Percentiles rank a stretch among this genome's conserved stretches.
Evolutionary conservation across 2,888 invertebrate genomes (phyloP).

Genomic region (Brachypalpus laphriformis): DNA sequence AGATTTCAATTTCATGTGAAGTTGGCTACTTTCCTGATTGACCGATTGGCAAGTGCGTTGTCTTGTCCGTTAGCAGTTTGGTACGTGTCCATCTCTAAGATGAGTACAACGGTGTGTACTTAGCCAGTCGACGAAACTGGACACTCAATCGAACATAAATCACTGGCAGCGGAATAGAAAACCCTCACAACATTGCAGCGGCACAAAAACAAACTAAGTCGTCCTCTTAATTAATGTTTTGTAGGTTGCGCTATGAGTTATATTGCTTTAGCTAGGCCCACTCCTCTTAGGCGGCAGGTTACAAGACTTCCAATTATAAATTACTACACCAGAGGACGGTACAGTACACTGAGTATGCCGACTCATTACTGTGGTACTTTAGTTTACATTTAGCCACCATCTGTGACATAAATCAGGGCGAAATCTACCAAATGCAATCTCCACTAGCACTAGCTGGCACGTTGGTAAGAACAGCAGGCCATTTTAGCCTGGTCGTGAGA

Average conservation of each 20-base stretch:
- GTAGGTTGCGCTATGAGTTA: conserved; percentile 29
- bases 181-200: background rate
- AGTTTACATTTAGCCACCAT: conserved; percentile 65
- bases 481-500: conserved; percentile 60
- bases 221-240: conserved; percentile 39
- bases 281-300: conserved; percentile 5
- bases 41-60: conserved; percentile 38
- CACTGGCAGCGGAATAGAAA: conserved; percentile 9
- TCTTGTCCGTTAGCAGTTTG: background rate
- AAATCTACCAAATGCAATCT: conserved; percentile 66
- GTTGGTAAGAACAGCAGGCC: conserved; percentile 57
- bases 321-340: conserved; percentile 17
- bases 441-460: conserved; percentile 1
- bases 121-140: conserved; percentile 21
- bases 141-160: conserved; percentile 49
- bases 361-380: conserved; percentile 68
- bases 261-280: background rate
- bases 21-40: conserved; percentile 31
- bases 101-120: background rate
- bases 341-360: conserved; percentile 19
- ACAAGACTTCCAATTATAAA: conserved; percentile 46
- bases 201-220: background rate
- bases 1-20: conserved; percentile 18
- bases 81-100: conserved; percentile 33
- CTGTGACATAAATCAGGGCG: conserved; percentile 72